Percentiles rank a stretch among this genome's conserved stretches.
Conservation (phyloP, 2,888 invertebrate genomes). For the Leptopterna dolabrata region DNA sequence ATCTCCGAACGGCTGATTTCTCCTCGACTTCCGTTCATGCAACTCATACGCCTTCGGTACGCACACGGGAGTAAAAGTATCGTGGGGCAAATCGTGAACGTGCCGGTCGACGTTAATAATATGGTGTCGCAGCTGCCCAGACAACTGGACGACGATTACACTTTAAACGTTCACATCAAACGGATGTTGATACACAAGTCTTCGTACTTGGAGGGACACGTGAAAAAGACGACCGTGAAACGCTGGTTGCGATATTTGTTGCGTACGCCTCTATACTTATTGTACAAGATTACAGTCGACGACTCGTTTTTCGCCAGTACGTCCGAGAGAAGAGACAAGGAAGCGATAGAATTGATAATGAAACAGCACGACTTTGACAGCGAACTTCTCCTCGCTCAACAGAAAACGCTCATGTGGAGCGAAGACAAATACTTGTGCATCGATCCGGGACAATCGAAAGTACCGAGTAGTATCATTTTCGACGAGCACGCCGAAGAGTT, state of each 20-base stretch:
- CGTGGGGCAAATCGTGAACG: slow-evolving; percentile 28
- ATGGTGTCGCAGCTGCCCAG: slow-evolving; percentile 15
- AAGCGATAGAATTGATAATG: slow-evolving; percentile 17
- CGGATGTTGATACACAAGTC: slow-evolving; percentile 17
- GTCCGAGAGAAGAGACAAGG: not conserved
- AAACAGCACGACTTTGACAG: slow-evolving; percentile 11
- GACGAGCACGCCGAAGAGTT: slow-evolving; percentile 43
- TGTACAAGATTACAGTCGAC: slow-evolving; percentile 18
- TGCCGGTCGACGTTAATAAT: slow-evolving; percentile 15
- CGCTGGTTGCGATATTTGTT: slow-evolving; percentile 18
- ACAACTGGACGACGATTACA: slow-evolving; percentile 19
- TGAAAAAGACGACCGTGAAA: not conserved
- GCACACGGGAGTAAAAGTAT: slow-evolving; percentile 23
- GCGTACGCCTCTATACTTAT: not conserved
- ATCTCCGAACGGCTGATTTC: slow-evolving; percentile 33
- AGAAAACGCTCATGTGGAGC: slow-evolving; percentile 35
- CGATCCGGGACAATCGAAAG: not conserved
- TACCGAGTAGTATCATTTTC: not conserved
- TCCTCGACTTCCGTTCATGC: slow-evolving; percentile 28
- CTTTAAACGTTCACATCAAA: slow-evolving; percentile 27
- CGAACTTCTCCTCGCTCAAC: slow-evolving; percentile 19
- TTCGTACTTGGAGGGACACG: slow-evolving; percentile 20
- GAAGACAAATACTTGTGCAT: slow-evolving; percentile 32
- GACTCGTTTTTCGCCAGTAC: slow-evolving; percentile 11
- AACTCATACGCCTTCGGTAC: slow-evolving; percentile 28